Conservation (phyloP, 2,113 vertebrate species). For the Arizona elegans region DNA sequence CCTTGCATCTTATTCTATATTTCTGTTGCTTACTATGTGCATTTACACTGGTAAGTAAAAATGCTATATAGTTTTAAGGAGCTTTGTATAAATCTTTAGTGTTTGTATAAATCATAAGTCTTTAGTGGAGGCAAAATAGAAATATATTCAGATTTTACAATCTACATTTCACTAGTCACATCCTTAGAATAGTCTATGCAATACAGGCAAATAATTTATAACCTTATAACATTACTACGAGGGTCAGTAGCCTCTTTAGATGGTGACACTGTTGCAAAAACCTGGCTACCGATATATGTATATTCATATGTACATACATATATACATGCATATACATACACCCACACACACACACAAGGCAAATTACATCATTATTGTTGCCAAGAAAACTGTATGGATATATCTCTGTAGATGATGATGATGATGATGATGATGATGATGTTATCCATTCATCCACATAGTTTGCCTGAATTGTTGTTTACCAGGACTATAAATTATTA, state of each 20-base stretch:
- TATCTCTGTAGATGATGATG: too few relatives aligned
- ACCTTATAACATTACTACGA: background rate
- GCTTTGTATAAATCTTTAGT: background rate
- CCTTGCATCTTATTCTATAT: conserved; percentile 86
- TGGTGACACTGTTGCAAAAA: background rate
- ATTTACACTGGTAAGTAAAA: conserved; percentile 85
- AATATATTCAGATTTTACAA: background rate
- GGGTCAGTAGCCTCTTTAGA: background rate
- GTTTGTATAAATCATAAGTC: too few relatives aligned
- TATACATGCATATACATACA: too few relatives aligned
- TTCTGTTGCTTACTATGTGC: conserved; percentile 90
- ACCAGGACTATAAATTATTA: background rate
- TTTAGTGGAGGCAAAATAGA: background rate
- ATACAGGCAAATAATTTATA: background rate
- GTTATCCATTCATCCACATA: background rate
- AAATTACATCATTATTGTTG: background rate
- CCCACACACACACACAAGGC: background rate
- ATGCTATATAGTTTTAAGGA: background rate
- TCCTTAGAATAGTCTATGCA: background rate
- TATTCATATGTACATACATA: background rate
- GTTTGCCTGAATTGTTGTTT: background rate
- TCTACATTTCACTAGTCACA: background rate
- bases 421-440: background rate
- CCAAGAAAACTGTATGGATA: background rate
- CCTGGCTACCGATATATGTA: background rate